Percentiles rank a stretch among this genome's conserved stretches.
Conservation (phyloP, 2,888 invertebrate species). For the Dioctria rufipes region DNA sequence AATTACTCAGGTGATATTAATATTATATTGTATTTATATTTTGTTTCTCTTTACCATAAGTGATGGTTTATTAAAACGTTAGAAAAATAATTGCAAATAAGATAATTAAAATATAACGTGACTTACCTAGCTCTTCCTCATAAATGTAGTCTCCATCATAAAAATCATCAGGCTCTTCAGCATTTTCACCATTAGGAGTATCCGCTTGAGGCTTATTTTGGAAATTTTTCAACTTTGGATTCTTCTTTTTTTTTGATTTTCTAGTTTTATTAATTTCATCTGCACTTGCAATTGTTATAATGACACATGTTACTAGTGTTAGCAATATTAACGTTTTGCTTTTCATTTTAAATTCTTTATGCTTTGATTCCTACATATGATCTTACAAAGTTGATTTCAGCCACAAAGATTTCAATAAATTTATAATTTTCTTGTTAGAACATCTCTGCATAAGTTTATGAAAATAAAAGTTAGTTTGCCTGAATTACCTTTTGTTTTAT, state of each 20-base stretch:
- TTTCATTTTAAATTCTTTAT: conserved; percentile 42
- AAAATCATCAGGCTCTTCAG: conserved; percentile 48
- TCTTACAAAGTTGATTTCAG: neutral
- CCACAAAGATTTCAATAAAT: neutral
- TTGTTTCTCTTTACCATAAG: too few species aligned
- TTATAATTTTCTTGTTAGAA: neutral
- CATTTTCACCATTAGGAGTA: conserved; percentile 52
- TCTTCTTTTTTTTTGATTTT: conserved; percentile 41
- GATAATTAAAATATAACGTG: neutral
- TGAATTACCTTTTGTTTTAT: too few species aligned
- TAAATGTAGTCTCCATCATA: conserved; percentile 53
- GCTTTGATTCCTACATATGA: neutral
- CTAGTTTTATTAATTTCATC: conserved; percentile 42
- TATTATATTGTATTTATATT: too few species aligned
- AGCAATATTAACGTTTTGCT: conserved; percentile 51
- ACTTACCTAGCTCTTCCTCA: conserved; percentile 35
- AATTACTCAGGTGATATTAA: too few species aligned
- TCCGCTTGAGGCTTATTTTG: conserved; percentile 56
- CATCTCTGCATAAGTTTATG: too few species aligned
- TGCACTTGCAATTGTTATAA: conserved; percentile 45
- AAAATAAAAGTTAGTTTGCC: too few species aligned
- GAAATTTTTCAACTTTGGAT: conserved; percentile 37
- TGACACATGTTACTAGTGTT: conserved; percentile 52
- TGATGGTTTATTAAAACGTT: too few species aligned
- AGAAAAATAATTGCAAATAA: neutral